These are phyloP conservation scores for Poecilia picta DNA, from an alignment of 2,797 vertebrate genomes.

Conservation along the genomic window DNA sequence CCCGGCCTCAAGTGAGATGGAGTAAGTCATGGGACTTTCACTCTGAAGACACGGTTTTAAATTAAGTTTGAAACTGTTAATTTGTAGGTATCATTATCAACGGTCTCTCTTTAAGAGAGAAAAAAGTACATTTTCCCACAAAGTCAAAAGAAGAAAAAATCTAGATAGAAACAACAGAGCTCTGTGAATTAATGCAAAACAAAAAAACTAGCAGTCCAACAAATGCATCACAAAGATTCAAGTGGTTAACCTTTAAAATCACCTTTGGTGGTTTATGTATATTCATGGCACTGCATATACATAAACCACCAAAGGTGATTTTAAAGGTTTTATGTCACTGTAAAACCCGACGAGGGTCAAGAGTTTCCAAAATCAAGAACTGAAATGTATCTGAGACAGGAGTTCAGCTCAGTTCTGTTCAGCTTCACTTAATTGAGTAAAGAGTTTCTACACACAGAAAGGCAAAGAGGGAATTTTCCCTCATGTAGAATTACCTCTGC, in stretches of 20 bases:
- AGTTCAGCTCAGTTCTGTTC: slow-evolving; percentile 9
- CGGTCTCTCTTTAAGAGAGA: neutral
- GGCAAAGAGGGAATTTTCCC: slow-evolving; percentile 16
- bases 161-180: neutral
- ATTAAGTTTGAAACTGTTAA: neutral
- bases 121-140: neutral
- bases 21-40: neutral
- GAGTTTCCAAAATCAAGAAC: slow-evolving; percentile 19
- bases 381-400: slow-evolving; percentile 37
- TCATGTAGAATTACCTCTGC: slow-evolving; percentile 5
- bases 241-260: neutral
- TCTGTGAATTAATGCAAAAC: neutral
- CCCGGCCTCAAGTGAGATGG: neutral
- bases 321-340: too few relatives aligned
- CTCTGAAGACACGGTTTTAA: neutral
- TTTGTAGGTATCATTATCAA: neutral
- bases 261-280: neutral
- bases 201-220: too few relatives aligned
- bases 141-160: neutral
- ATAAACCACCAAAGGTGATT: too few relatives aligned
- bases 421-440: slow-evolving; percentile 38
- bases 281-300: too few relatives aligned
- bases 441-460: slow-evolving; percentile 19
- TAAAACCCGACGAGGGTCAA: slow-evolving; percentile 14
- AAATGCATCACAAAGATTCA: neutral